phyloP scores from a whole-genome alignment of 37 sponge, comb jelly and placozoan species.

The Spongilla lacustris region DNA sequence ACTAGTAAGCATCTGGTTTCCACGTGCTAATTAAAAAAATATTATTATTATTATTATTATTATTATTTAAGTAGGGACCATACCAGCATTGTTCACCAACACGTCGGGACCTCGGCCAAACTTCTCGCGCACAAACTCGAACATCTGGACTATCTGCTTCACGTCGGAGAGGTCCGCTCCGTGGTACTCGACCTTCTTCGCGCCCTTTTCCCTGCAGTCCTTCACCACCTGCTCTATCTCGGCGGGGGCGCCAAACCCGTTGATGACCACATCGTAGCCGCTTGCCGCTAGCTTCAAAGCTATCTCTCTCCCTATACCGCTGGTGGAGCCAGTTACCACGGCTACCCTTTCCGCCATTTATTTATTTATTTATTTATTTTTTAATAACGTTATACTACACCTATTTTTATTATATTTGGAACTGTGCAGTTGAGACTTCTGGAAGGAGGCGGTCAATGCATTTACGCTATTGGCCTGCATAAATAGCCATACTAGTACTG shows the following conservation, averaged over 20 bases:
- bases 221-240: slow-evolving; percentile 16
- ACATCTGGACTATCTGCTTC: slow-evolving; percentile 51
- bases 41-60: too few species aligned
- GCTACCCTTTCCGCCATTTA: slow-evolving; percentile 12
- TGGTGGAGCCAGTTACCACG: slow-evolving; percentile 80
- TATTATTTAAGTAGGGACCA: too few species aligned
- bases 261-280: slow-evolving; percentile 43
- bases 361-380: too few species aligned
- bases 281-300: slow-evolving; percentile 48
- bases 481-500: too few species aligned
- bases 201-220: slow-evolving; percentile 30
- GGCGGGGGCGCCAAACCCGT: slow-evolving; percentile 53
- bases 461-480: too few species aligned
- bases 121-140: slow-evolving; percentile 36
- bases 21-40: too few species aligned
- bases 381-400: too few species aligned
- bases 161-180: slow-evolving; percentile 61
- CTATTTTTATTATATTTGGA: too few species aligned
- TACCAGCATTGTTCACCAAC: slow-evolving; percentile 86
- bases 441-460: too few species aligned
- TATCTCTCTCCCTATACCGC: slow-evolving; percentile 75
- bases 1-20: too few species aligned
- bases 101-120: slow-evolving; percentile 63
- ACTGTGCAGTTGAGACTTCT: too few species aligned
- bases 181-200: slow-evolving; percentile 36